Base-by-base conservation (phyloP, 2,113 vertebrate genomes). In the Cromileptes altivelis region DNA sequence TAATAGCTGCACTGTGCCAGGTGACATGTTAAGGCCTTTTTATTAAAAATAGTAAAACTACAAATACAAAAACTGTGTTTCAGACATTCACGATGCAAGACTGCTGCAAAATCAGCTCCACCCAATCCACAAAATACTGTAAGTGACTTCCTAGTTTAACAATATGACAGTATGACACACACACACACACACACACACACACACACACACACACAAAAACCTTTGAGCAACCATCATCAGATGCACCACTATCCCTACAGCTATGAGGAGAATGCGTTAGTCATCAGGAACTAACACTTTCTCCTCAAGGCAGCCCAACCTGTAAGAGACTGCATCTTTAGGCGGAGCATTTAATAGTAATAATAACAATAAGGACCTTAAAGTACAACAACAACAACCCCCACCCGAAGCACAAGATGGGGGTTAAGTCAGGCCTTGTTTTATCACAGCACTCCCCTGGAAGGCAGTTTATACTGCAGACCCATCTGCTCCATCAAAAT, bases 391-490 rank as follows among this genome's bases (percentile, higher is more conserved):
- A 78, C 86, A 86, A 78, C 86, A 85, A 60, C 55, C 42, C 57
- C 70, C 70, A 78, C 78, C 67, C 84, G 85, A 88, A 80, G 87
- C 81, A 72, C 42, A 81, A 76, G 64, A 72, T 10, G 57, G 42
- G 82, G 78, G 79, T 81, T 75, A 81, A 80, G 63, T 52, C 70
- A 63, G 87, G 75, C 67, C 72, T 60, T 49, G 86, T 76, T 93
- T 94, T 91, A 93, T 92, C 70, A 80, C 88, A 83, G 58, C 91
- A 94, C 95, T 96, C 92, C 95, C 96, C 93, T 95, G 95, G 95
- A 95, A 97, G 93, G 94, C 91, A 94, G 95, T 93, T 95, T 96
- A 96, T 96, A 97, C 97, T 95, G 92, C 81, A 94, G 82, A 96
- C 93, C 97, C 97, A 99, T 97, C 97, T 98, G 97, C 94, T 90